Base-by-base conservation (phyloP, 2,888 invertebrate genomes). In the Drosophila limbata region DNA sequence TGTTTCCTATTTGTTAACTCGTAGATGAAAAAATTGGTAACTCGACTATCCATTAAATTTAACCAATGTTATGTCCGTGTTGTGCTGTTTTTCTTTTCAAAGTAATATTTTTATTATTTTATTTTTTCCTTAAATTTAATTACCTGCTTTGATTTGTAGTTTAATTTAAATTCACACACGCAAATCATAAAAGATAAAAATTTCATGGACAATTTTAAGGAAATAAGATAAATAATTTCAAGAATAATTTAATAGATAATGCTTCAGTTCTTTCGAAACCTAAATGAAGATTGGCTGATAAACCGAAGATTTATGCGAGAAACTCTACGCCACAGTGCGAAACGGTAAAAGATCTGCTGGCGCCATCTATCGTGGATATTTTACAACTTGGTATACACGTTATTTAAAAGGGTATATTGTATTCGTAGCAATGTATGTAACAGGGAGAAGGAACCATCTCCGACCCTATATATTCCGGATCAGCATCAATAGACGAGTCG, bases 301-400 rank as follows among this genome's bases (percentile, higher is more conserved):
- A 31, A 13, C 19, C 44, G 5, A 33, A 19, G 33, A 33, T 5
- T 1, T 17, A 40, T 17, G 28, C 15, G 11, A 44, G 21, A 31
- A 42, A 44, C 44, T 42, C n/a, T n/a, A 10, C n/a, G n/a, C 9
- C 4, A 6, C n/a, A 33, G 44, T 33, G 55, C 21, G 44, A 15
- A 55, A 55, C 55, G 44, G 33, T 1, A 10, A 6, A 21, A 44
- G 21, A 3, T 21, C 11, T 11, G 21, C 33, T 44, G 33, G 44
- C 55, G 55, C 55, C 55, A 55, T 44, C 44, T 44, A 35, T 17
- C 10, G 21, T 44, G 4, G 2, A 19, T 11, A 19, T 19, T 42
- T 21, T 44, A 8, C 15, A 40, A 17, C 17, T 10, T n/a, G n/a
- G n/a, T n/a, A n/a, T n/a, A n/a, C n/a, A n/a, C n/a, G n/a, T n/a